These are phyloP conservation scores for Albula glossodonta DNA, from an alignment of 2,113 vertebrate species.

Conservation along the genomic window DNA sequence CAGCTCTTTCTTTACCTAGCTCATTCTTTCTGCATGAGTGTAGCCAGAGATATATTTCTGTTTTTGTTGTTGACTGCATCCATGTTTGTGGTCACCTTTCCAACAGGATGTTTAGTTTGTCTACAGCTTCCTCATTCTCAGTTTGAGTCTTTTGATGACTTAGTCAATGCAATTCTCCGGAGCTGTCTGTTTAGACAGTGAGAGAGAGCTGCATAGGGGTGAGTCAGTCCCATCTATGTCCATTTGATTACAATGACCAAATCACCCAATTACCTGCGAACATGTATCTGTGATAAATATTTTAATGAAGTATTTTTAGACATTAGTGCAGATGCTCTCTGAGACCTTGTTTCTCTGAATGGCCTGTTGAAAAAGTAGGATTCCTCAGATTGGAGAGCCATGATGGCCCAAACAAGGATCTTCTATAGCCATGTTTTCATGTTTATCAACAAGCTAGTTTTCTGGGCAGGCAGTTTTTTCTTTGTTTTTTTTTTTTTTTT, in stretches of 20 bases:
- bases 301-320: slow-evolving; percentile 37
- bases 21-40: too few species aligned
- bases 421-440: not conserved
- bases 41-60: not conserved
- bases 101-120: slow-evolving; percentile 75
- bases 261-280: not conserved
- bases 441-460: not conserved
- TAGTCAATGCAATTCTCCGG: slow-evolving; percentile 63
- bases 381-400: not conserved
- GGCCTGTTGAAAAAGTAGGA: not conserved
- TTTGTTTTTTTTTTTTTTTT: too few species aligned
- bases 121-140: slow-evolving; percentile 75
- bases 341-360: not conserved
- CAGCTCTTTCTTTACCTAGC: too few species aligned
- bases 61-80: slow-evolving; percentile 57
- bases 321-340: not conserved
- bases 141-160: slow-evolving; percentile 68
- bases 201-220: not conserved
- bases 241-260: not conserved
- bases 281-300: not conserved
- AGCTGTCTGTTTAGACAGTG: slow-evolving; percentile 55
- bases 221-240: slow-evolving; percentile 32
- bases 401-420: not conserved
- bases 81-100: slow-evolving; percentile 68
- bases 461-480: not conserved